phyloP scores from a whole-genome alignment of 1,140 invertebrate species.

The Helicoverpa zea region DNA sequence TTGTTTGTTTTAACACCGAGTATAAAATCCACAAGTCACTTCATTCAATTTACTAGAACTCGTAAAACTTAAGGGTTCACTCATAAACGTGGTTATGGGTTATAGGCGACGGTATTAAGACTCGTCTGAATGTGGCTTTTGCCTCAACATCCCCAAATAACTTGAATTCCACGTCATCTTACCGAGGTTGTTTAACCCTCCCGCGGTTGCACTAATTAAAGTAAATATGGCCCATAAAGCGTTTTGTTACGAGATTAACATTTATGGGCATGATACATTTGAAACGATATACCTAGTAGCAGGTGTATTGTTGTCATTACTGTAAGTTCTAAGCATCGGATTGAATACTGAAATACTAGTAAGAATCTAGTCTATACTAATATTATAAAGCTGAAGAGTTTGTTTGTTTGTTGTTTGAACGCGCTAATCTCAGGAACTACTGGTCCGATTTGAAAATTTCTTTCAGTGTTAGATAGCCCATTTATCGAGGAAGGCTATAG shows the following conservation, averaged over 20 bases:
- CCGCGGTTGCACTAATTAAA: background rate
- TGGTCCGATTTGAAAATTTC: too few relatives aligned
- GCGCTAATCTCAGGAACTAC: too few relatives aligned
- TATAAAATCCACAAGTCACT: slow-evolving; percentile 36
- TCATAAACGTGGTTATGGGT: slow-evolving; percentile 65
- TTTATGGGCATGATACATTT: background rate
- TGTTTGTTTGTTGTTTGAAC: too few relatives aligned
- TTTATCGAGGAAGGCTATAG: too few relatives aligned
- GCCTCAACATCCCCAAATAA: background rate
- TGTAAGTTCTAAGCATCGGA: too few relatives aligned
- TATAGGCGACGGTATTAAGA: slow-evolving; percentile 58
- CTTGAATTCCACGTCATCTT: slow-evolving; percentile 5
- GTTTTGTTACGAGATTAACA: background rate
- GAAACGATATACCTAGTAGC: too few relatives aligned
- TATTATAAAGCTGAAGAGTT: too few relatives aligned
- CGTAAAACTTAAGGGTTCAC: slow-evolving; percentile 60
- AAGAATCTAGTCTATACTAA: too few relatives aligned
- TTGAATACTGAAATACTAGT: too few relatives aligned
- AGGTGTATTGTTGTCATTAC: too few relatives aligned
- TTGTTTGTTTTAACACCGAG: slow-evolving; percentile 13
- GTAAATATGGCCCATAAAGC: background rate
- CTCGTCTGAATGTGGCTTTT: background rate
- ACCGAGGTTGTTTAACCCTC: background rate
- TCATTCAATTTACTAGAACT: slow-evolving; percentile 47
- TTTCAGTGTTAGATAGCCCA: too few relatives aligned